phyloP scores from a whole-genome alignment of 2,797 vertebrate genomes.

The Dendrocincla tyrannina region DNA sequence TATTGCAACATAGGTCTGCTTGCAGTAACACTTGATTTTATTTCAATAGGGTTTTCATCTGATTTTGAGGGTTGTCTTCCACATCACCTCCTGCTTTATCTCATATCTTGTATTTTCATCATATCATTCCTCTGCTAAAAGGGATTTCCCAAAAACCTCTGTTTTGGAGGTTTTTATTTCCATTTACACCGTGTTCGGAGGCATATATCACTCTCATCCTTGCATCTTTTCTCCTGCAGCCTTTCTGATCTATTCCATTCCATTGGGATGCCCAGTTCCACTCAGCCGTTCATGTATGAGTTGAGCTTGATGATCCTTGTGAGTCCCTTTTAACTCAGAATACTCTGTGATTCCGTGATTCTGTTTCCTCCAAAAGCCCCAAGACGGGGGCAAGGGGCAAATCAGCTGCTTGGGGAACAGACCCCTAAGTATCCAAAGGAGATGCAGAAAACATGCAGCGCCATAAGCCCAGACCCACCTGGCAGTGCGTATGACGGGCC shows the following conservation, averaged over 20 bases:
- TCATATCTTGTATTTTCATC: background rate
- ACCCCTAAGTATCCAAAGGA: background rate
- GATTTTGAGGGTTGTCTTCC: background rate
- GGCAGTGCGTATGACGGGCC: background rate
- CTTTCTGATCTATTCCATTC: rapidly evolving
- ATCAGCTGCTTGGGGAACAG: background rate
- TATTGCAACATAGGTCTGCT: background rate
- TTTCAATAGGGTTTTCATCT: background rate
- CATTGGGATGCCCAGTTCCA: rapidly evolving
- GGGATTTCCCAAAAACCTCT: background rate
- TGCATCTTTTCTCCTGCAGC: background rate
- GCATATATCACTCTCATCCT: rapidly evolving
- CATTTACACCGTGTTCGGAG: background rate
- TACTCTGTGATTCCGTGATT: background rate
- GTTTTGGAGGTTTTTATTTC: background rate
- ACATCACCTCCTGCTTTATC: background rate
- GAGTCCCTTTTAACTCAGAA: background rate
- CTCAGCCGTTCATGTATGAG: background rate
- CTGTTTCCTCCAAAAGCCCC: background rate
- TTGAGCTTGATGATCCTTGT: background rate
- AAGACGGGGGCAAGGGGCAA: background rate
- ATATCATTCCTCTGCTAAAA: background rate
- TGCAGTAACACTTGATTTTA: background rate
- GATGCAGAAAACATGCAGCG: background rate
- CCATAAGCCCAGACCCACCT: background rate